Evolutionary conservation across 2,888 invertebrate genomes (phyloP), one percentile per base, ranked within the genome.

Genomic region (Nephrotoma appendiculata): DNA sequence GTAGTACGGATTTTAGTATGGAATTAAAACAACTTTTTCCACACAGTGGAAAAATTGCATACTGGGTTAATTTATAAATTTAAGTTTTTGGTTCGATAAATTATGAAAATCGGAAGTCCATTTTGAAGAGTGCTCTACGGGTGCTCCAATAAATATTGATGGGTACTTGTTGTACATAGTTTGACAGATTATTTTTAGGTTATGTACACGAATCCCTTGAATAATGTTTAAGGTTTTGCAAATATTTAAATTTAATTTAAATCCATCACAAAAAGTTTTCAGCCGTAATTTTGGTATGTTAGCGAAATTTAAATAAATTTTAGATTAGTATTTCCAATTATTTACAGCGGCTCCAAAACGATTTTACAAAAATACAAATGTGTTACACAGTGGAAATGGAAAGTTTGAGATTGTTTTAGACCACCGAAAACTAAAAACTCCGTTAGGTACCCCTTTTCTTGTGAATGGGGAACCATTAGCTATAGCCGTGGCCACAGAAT

Each of bases 401-500:
- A 94, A 94, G 90, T 97, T 94, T 93, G 98, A 98, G 92, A 93
- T 99, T 7, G 96, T 96, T 19, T 92, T 99, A 88, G 99, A 99
- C 91, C 96, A 97, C 90, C 93, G 95, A 19, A 97, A 97, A 90
- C 91, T 99, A 19, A 98, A 98, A 92, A 99, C 99, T 2, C 99
- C 98, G 0, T 94, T 94, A 89, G 98, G 98, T 1, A 93, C 94
- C 87, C 91, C 95, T 7, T 95, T 99, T 88, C 92, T 93, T 87
- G 95, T 98, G 0, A 94, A 95, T 41, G 97, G 94, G 91, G 98
- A 99, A 92, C 95, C 96, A 0, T 92, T 99, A 86, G 99, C 99
- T 1, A 92, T 98, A 87, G 98, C 98, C 19, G 95, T 99, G 85
- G 98, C 99, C 0, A 94, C 96, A 43, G 99, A 99, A 93, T 99